Evolutionary conservation across 2,888 invertebrate species (phyloP).

Genomic region (Tinea semifulvella): DNA sequence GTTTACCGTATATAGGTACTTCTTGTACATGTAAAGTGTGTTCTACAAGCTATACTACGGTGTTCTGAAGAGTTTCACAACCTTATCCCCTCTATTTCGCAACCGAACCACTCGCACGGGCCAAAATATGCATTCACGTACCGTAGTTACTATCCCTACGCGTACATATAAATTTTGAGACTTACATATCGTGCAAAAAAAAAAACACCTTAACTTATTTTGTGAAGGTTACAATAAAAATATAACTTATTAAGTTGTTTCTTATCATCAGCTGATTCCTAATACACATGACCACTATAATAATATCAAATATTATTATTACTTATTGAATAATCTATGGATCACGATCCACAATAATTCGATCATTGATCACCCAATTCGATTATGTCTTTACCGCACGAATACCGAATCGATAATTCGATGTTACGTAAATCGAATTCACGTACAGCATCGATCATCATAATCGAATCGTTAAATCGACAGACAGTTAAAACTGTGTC

Average conservation of each 20-base stretch:
- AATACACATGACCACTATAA: not conserved
- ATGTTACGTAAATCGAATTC: not conserved
- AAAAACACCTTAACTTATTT: too few species aligned
- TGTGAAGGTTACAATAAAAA: not conserved
- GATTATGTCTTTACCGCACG: constrained; percentile 8
- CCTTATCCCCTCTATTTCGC: too few species aligned
- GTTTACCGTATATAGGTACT: too few species aligned
- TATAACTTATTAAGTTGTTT: not conserved
- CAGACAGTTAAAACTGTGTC: constrained; percentile 7
- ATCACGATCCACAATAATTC: not conserved
- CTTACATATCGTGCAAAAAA: too few species aligned
- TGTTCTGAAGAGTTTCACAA: too few species aligned
- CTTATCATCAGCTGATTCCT: too few species aligned
- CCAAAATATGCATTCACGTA: too few species aligned
- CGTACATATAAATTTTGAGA: too few species aligned
- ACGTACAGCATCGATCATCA: constrained; percentile 5
- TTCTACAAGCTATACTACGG: too few species aligned
- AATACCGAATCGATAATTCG: not conserved
- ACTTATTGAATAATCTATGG: not conserved
- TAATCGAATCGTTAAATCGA: constrained; percentile 6
- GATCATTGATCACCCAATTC: constrained; percentile 11
- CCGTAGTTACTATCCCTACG: too few species aligned
- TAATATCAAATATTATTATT: not conserved
- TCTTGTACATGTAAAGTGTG: too few species aligned
- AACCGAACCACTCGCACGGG: too few species aligned